Percentiles rank a stretch among this genome's conserved stretches.
These are phyloP conservation scores for Drosophila monieri DNA, from an alignment of 2,888 invertebrate genomes.

Conservation along the genomic window DNA sequence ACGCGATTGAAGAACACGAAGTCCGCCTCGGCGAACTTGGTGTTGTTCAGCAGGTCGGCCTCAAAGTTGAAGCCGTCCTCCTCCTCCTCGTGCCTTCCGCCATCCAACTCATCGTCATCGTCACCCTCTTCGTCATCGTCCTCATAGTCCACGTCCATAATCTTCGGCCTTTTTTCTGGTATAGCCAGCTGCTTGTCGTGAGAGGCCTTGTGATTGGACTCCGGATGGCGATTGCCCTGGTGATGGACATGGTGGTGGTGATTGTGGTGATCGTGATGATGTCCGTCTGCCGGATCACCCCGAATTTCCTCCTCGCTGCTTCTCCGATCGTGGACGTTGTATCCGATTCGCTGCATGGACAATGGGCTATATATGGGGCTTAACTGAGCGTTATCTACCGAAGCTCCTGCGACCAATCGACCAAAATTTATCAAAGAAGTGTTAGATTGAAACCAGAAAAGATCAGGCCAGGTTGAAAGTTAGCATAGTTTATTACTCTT, in stretches of 20 bases:
- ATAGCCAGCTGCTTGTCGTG: conserved; percentile 58
- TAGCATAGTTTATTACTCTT: conserved; percentile 50
- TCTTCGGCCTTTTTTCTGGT: conserved; percentile 29
- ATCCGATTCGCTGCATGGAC: conserved; percentile 53
- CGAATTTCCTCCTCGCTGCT: conserved; percentile 26
- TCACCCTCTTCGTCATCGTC: conserved; percentile 19
- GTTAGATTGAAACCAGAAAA: conserved; percentile 39
- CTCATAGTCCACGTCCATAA: neutral
- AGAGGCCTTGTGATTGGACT: conserved; percentile 45
- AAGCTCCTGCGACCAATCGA: conserved; percentile 21
- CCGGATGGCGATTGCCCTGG: conserved; percentile 5
- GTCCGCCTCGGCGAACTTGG: conserved; percentile 85
- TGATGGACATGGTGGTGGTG: conserved; percentile 38
- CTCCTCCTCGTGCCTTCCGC: conserved; percentile 23
- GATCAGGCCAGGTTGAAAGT: conserved; percentile 45
- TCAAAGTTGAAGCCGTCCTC: conserved; percentile 50
- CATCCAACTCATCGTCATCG: conserved; percentile 25
- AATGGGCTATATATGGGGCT: conserved; percentile 19
- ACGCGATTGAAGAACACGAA: conserved; percentile 94
- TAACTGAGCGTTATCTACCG: conserved; percentile 26
- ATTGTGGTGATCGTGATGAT: conserved; percentile 42
- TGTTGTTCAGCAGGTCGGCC: conserved; percentile 78
- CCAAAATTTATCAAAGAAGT: conserved; percentile 22
- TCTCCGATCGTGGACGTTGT: conserved; percentile 56
- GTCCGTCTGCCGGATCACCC: conserved; percentile 2